Evolutionary conservation across 2,888 invertebrate genomes (phyloP).

Genomic region (Bombylius major): DNA sequence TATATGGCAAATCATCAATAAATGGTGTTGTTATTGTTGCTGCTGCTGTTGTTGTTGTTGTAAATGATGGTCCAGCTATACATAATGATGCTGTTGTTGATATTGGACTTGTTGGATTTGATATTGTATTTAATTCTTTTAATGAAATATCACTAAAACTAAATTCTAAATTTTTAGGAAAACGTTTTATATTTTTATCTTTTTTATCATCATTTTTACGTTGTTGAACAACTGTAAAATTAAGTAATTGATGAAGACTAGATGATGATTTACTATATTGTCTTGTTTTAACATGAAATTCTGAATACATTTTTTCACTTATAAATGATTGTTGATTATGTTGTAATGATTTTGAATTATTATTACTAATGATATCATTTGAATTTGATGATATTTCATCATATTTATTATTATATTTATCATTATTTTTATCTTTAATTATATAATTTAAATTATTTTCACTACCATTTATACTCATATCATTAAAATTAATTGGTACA

Average conservation of each 20-base stretch:
- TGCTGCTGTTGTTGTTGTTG: background rate
- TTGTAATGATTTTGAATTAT: constrained; percentile 1
- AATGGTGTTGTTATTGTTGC: constrained; percentile 26
- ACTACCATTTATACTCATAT: background rate
- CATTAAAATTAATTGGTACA: constrained; percentile 15
- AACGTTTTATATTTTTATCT: background rate
- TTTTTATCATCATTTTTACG: background rate
- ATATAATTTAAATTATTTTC: background rate
- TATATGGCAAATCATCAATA: constrained; percentile 54
- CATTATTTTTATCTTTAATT: background rate
- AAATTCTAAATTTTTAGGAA: constrained; percentile 3
- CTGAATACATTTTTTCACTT: constrained; percentile 54
- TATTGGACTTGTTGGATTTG: background rate
- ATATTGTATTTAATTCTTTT: background rate
- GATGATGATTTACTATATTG: constrained; percentile 51
- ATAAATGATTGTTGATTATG: constrained; percentile 48
- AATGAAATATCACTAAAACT: background rate
- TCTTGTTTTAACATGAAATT: constrained; percentile 60
- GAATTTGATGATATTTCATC: background rate
- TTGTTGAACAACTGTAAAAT: constrained; percentile 32
- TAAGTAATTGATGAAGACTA: constrained; percentile 39
- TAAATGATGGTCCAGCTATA: background rate
- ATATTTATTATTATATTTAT: background rate
- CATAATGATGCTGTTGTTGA: no score
- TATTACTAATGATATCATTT: background rate